phyloP scores from a whole-genome alignment of 2,888 invertebrate genomes.

The Thysanoteuthis rhombus region DNA sequence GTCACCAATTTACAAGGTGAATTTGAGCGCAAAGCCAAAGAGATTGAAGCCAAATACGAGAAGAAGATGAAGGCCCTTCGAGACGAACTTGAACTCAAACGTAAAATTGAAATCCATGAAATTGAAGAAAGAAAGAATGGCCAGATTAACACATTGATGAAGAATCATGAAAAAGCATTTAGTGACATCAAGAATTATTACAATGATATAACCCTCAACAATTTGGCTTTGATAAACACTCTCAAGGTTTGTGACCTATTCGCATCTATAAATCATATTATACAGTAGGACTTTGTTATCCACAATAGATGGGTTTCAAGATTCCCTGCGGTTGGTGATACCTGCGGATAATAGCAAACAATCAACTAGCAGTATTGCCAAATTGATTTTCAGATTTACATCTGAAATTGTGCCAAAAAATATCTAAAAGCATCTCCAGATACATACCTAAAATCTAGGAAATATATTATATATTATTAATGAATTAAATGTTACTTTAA shows the following conservation, averaged over 20 bases:
- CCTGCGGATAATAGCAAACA: no score
- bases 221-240: constrained; percentile 88
- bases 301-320: no score
- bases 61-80: constrained; percentile 80
- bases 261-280: not conserved
- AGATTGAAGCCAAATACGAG: constrained; percentile 79
- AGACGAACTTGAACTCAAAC: constrained; percentile 76
- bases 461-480: no score
- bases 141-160: constrained; percentile 82
- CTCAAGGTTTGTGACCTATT: constrained; percentile 75
- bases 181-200: constrained; percentile 93
- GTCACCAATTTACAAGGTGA: constrained; percentile 73
- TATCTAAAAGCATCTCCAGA: no score
- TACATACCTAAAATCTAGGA: no score
- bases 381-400: no score
- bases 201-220: constrained; percentile 92
- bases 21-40: constrained; percentile 77
- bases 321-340: no score
- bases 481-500: no score
- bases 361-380: no score
- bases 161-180: constrained; percentile 85
- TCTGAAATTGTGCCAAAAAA: no score
- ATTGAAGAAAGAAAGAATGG: constrained; percentile 91
- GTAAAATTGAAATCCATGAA: constrained; percentile 73
- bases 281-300: no score